Conservation (phyloP, 2,888 invertebrate species). For the Trimorus sp. region DNA sequence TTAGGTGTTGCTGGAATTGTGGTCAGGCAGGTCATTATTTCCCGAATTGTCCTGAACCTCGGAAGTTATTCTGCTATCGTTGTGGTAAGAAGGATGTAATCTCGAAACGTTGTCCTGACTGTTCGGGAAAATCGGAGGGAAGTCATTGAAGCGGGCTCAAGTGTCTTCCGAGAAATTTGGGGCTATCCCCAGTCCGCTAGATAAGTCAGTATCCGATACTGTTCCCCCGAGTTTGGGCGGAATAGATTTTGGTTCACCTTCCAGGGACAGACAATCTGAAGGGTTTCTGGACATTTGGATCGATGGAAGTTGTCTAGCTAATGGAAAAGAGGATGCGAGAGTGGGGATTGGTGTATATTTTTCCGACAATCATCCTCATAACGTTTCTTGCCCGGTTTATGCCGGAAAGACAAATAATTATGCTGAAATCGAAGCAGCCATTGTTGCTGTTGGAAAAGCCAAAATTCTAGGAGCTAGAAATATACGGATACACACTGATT, state of each 20-base stretch:
- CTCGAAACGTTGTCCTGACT: background rate
- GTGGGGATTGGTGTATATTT: slow-evolving; percentile 19
- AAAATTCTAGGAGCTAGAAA: background rate
- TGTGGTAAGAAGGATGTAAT: background rate
- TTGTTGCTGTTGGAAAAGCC: background rate
- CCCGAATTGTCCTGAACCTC: background rate
- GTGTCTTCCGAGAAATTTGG: background rate
- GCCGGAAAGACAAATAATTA: slow-evolving; percentile 3
- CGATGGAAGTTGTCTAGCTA: slow-evolving; percentile 9
- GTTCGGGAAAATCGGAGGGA: background rate
- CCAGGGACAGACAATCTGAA: too few relatives aligned
- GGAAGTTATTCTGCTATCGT: background rate
- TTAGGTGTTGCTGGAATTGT: slow-evolving; percentile 18
- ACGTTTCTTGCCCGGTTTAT: background rate
- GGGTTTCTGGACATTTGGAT: slow-evolving; percentile 20
- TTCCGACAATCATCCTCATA: background rate
- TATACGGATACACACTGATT: slow-evolving; percentile 16
- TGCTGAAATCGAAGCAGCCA: slow-evolving; percentile 15
- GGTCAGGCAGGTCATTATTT: background rate
- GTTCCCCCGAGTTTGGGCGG: too few relatives aligned
- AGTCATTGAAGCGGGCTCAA: background rate
- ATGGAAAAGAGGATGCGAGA: background rate
- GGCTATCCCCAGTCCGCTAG: background rate
- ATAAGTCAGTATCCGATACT: too few relatives aligned
- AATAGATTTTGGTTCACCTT: too few relatives aligned